Percentiles rank a stretch among this genome's conserved stretches.
These are phyloP conservation scores for Gnatocerus cornutus DNA, from an alignment of 2,888 invertebrate species.

Conservation along the genomic window DNA sequence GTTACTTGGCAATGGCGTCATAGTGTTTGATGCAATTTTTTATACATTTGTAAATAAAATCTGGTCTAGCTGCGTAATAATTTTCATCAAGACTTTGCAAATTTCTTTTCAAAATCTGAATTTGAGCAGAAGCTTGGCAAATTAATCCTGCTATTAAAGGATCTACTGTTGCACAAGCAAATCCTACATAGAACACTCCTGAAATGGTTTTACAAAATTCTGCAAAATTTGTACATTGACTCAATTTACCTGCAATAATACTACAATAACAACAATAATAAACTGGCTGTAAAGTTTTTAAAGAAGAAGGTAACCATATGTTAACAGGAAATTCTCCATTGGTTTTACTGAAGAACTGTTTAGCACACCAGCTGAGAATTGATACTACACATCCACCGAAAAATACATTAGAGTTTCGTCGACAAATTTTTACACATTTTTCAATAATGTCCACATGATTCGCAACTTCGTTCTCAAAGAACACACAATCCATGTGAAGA, in stretches of 20 bases:
- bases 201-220: neutral
- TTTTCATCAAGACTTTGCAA: neutral
- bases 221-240: too few relatives aligned
- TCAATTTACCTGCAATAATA: neutral
- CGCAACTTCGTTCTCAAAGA: neutral
- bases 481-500: neutral
- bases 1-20: too few relatives aligned
- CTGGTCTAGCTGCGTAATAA: neutral
- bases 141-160: slow-evolving; percentile 11
- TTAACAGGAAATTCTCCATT: neutral
- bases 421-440: slow-evolving; percentile 3
- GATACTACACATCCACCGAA: neutral
- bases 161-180: slow-evolving; percentile 9
- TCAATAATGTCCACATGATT: neutral
- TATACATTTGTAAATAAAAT: too few relatives aligned
- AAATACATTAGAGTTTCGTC: neutral
- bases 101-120: slow-evolving; percentile 8
- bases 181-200: neutral
- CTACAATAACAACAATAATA: neutral
- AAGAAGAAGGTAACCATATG: neutral
- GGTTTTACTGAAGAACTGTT: neutral
- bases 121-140: neutral
- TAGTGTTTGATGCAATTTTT: too few relatives aligned
- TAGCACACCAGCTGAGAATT: neutral
- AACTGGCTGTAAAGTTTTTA: neutral